Base-by-base conservation (phyloP, 1,140 invertebrate species). In the Galleria mellonella region DNA sequence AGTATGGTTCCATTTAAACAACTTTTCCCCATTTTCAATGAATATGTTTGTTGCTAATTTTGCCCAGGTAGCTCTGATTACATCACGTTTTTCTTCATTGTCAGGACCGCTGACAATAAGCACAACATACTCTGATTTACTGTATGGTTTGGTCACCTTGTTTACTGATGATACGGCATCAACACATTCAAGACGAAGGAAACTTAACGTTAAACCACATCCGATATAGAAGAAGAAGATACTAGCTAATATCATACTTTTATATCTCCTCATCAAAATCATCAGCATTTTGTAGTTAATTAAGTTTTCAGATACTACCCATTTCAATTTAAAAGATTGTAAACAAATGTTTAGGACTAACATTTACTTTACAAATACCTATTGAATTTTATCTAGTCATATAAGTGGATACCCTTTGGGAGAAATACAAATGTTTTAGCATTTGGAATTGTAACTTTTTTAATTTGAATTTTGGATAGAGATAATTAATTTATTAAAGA, bases 221-320 rank as follows among this genome's bases (percentile, higher is more conserved):
- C 78, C 78, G 37, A 83, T 30, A 51, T 79, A 83, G 57, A 85
- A 85, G 42, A 77, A 77, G 32, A 83, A 68, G 32, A 78, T 41
- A 54, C 73, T 69, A 9, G 52, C 36, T 1, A 83, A 52, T 44
- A 78, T 61, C 72, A 82, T 79, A 35, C 35, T 69, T 64, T 51
- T 77, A 46, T 81, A 66, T 54, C 61, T 74, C 49, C 50, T 67
- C 14, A 71, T 29, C 32, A 55, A 59, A 13, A 55, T 39, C 31
- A 36, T 38, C 29, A 65, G 43, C 66, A 69, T 74, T 57, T 48
- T 61, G 35, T 32, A 40, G 6, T n/a, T n/a, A 9, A 5, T 13
- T 2, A n/a, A 9, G 11, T 12, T 6, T 33, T 33, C n/a, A n/a
- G 2, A 33, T 33, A 32, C 5, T 32, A 5, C 0, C 6, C 31